Base-by-base conservation (phyloP, 2,888 invertebrate genomes). In the Dorcus hopei region DNA sequence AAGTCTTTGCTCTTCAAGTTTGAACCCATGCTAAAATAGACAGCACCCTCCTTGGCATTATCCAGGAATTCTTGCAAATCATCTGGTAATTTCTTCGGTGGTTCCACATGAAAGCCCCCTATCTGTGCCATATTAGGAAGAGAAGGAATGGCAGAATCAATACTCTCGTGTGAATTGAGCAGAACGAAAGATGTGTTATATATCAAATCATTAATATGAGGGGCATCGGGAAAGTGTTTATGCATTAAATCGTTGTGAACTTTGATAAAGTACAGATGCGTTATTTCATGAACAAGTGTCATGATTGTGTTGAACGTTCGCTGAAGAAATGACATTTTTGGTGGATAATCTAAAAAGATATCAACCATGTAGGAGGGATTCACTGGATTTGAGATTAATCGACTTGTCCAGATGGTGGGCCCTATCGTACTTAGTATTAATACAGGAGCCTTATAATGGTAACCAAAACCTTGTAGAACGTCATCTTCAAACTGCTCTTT, bases 21-120 rank as follows among this genome's bases (percentile, higher is more conserved):
- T 0, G 86, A 83, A 2, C 87, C 87, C 69, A 87, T 81, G 64
- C 82, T 85, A 61, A 85, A 81, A 59, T 83, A 83, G 1, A 86
- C 76, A 0, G 81, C 83, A 0, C 85, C 85, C 42, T 83, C 63
- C 50, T 74, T 77, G 1, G 85, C 79, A 9, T 77, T 72, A 62
- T 85, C 83, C 58, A 85, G 68, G 57, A 81, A 74, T 16, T 75
- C 73, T 72, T 84, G 77, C 1, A 85, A 70, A 70, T 85, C 82
- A 80, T 55, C 39, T 0, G 73, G 69, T 9, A 67, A 45, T 48
- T 66, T 61, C 56, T 68, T 67, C 0, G 70, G 63, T 8, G 66
- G 64, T 55, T 66, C 49, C 3, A 72, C 53, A 51, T 85, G 85
- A 48, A 80, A 66, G 40, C 85, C 85, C n/a, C 84, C 85, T 49